Evolutionary conservation across 2,888 invertebrate genomes (phyloP).

Genomic region (Dynastes grantii): DNA sequence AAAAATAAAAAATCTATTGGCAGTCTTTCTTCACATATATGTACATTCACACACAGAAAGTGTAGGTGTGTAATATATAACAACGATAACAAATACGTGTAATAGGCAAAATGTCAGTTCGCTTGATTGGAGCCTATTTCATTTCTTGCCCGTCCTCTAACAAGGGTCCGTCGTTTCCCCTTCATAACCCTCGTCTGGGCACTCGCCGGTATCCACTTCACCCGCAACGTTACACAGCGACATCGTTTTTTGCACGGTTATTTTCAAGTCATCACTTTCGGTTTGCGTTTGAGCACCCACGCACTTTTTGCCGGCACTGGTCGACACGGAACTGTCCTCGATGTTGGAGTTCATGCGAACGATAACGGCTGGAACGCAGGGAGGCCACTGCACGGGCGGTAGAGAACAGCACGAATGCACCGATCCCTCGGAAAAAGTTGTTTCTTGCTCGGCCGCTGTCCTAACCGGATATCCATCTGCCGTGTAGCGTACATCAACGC

Average conservation of each 20-base stretch:
- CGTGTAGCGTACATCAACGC: constrained; percentile 81
- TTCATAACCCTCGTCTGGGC: constrained; percentile 92
- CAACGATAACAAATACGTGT: constrained; percentile 35
- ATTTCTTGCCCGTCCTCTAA: constrained; percentile 29
- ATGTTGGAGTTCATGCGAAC: constrained; percentile 59
- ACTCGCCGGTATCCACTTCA: constrained; percentile 71
- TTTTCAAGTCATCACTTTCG: constrained; percentile 60
- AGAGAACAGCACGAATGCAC: constrained; percentile 61
- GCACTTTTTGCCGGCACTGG: constrained; percentile 67
- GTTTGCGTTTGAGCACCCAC: constrained; percentile 77
- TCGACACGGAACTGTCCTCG: constrained; percentile 58
- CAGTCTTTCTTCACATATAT: constrained; percentile 28
- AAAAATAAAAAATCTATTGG: constrained; percentile 23
- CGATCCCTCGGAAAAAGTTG: constrained; percentile 52
- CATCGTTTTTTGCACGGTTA: constrained; percentile 53
- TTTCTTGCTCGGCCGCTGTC: constrained; percentile 51
- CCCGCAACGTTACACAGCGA: constrained; percentile 55
- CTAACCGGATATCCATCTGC: constrained; percentile 83
- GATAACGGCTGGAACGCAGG: constrained; percentile 71
- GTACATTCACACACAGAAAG: constrained; percentile 9
- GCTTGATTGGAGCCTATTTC: background rate
- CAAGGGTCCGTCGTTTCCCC: constrained; percentile 71
- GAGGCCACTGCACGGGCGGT: constrained; percentile 71
- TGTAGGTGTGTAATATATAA: constrained; percentile 9
- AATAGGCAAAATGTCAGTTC: background rate